phyloP scores from a whole-genome alignment of 1,140 invertebrate species.

The Temnothorax curvispinosus region DNA sequence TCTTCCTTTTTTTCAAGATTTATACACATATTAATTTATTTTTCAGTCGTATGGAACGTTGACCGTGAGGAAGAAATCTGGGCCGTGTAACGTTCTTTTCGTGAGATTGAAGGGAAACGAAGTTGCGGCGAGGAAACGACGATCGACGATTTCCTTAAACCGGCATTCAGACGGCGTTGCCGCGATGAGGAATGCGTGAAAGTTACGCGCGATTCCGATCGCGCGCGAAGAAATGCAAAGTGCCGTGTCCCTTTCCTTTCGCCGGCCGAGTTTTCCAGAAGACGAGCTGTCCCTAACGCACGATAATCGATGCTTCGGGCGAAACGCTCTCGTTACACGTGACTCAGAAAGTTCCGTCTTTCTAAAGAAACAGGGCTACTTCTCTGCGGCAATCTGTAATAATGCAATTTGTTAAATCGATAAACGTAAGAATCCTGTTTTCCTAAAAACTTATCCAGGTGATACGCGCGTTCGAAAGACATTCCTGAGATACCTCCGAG shows the following conservation, averaged over 20 bases:
- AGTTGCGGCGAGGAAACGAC: not conserved
- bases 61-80: not conserved
- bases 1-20: not conserved
- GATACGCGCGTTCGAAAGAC: no score
- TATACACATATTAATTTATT: not conserved
- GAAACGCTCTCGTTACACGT: not conserved
- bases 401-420: not conserved
- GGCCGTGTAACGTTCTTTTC: not conserved
- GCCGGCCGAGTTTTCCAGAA: conserved; percentile 2
- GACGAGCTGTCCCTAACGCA: not conserved
- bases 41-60: not conserved
- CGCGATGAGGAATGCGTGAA: conserved; percentile 13
- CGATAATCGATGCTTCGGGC: not conserved
- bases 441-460: no score
- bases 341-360: not conserved
- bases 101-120: not conserved
- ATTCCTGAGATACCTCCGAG: no score
- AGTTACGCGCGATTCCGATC: not conserved
- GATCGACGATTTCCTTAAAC: not conserved
- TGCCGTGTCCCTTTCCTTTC: conserved; percentile 35
- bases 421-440: not conserved
- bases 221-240: conserved; percentile 24
- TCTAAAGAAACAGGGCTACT: not conserved
- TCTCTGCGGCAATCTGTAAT: not conserved
- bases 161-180: not conserved